Base-by-base conservation (phyloP, 2,888 invertebrate genomes). In the Spisula subtruncata region DNA sequence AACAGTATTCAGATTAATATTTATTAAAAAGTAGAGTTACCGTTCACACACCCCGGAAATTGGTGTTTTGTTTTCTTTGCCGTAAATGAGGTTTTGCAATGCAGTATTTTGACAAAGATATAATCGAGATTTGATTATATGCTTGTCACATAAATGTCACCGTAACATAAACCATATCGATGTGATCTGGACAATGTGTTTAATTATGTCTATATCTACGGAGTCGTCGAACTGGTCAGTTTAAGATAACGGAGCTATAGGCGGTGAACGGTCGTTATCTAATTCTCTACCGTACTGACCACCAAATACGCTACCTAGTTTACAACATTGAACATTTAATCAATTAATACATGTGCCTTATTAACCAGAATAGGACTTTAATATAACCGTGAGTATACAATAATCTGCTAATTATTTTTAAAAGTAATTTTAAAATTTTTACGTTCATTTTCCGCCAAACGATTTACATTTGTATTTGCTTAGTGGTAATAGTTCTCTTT, bases 21-120 rank as follows among this genome's bases (percentile, higher is more conserved):
- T 66, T 25, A n/a, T n/a, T n/a, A n/a, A 25, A 66, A n/a, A 25
- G 10, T 12, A n/a, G 25, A 25, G 41, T 41, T 25, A 25, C 10
- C n/a, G 25, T 66, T 25, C n/a, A 66, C 75, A 75, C 75, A 16
- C 75, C 75, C 75, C 75, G 75, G 75, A 75, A 71, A 35, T 75
- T 35, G 4, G 12, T 75, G 32, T 75, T 75, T 75, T 35, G 35
- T 32, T 75, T 10, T 18, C 12, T 12, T 75, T 75, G 35, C 32
- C 18, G 14, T 35, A 32, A 29, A 75, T 75, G 35, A 6, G 10
- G 8, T 75, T 75, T 75, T 75, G 32, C 32, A 41, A 41, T 41
- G 41, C 75, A 75, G 32, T 16, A 2, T 75, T 32, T 75, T 75
- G 75, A 35, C 75, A 32, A 75, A 75, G n/a, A 25, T 32, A 18